Evolutionary conservation across 2,797 vertebrate genomes (phyloP).

Genomic region (Neosilurus hyrtlii): DNA sequence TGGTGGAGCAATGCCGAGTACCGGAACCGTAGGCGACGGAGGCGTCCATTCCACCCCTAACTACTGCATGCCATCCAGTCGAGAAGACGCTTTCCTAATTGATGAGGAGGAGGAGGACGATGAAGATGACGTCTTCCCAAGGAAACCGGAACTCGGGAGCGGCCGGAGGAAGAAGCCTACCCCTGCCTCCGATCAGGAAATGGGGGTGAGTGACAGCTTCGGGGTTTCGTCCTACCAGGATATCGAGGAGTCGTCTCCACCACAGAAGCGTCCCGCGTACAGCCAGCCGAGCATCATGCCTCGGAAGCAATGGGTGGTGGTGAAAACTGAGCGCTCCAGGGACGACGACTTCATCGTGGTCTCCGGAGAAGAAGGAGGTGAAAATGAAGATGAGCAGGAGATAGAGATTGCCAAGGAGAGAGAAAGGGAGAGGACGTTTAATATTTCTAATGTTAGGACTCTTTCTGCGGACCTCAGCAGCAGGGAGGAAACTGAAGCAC

Average conservation of each 20-base stretch:
- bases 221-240: conserved; percentile 79
- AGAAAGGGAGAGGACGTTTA: conserved; percentile 74
- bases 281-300: conserved; percentile 84
- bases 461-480: conserved; percentile 72
- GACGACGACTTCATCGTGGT: conserved; percentile 78
- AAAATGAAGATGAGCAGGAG: conserved; percentile 73
- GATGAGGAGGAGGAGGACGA: conserved; percentile 65
- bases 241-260: conserved; percentile 67
- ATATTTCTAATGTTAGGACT: conserved; percentile 83
- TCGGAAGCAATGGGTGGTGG: conserved; percentile 88
- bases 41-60: conserved; percentile 81
- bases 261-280: conserved; percentile 73
- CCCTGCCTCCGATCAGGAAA: conserved; percentile 70
- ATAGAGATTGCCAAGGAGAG: conserved; percentile 47
- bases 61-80: conserved; percentile 84
- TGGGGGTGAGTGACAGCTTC: conserved; percentile 78
- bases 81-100: conserved; percentile 74
- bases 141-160: conserved; percentile 62
- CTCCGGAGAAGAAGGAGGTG: conserved; percentile 75
- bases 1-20: conserved; percentile 53
- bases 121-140: conserved; percentile 57
- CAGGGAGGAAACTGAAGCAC: conserved; percentile 76
- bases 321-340: conserved; percentile 76
- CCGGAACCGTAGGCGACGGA: conserved; percentile 60
- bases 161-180: conserved; percentile 68